phyloP scores from a whole-genome alignment of 2,797 vertebrate genomes.

The Etheostoma nigrum region DNA sequence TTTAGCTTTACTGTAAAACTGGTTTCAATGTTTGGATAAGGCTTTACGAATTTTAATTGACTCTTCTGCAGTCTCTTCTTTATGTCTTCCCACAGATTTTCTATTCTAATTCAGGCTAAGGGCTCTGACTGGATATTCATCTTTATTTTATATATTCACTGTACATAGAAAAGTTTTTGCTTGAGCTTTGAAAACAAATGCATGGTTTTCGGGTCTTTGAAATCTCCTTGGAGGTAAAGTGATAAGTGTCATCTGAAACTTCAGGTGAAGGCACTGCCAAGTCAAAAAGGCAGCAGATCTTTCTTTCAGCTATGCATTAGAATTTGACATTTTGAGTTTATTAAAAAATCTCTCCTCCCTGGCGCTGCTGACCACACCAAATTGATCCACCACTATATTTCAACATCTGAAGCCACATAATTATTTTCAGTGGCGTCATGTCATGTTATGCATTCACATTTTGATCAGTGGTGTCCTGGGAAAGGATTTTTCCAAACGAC shows the following conservation, averaged over 20 bases:
- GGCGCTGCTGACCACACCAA: slow-evolving; percentile 41
- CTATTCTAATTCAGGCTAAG: neutral
- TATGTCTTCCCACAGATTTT: neutral
- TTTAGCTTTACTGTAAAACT: too few relatives aligned
- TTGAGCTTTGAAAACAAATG: slow-evolving; percentile 34
- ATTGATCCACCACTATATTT: slow-evolving; percentile 50
- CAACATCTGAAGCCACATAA: slow-evolving; percentile 35
- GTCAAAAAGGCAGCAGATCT: slow-evolving; percentile 34
- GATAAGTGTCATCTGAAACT: slow-evolving; percentile 19
- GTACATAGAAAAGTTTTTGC: slow-evolving; percentile 21
- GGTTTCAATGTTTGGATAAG: neutral
- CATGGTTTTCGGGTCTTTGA: slow-evolving; percentile 29
- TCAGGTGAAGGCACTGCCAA: slow-evolving; percentile 8
- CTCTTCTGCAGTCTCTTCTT: neutral
- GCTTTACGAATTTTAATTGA: neutral
- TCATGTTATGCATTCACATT: slow-evolving; percentile 50
- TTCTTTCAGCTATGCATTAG: slow-evolving; percentile 37
- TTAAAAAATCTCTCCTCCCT: slow-evolving; percentile 48
- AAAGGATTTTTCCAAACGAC: slow-evolving; percentile 32
- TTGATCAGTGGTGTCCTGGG: slow-evolving; percentile 42
- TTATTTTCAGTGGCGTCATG: slow-evolving; percentile 33
- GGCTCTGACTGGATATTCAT: slow-evolving; percentile 13
- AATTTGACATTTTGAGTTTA: slow-evolving; percentile 69
- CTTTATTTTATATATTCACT: slow-evolving; percentile 14
- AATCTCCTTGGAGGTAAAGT: slow-evolving; percentile 35